A percentile compares a stretch with the other conserved stretches of the same genome.
phyloP scores from a whole-genome alignment of 2,113 vertebrate genomes.

The Charadrius vociferus region DNA sequence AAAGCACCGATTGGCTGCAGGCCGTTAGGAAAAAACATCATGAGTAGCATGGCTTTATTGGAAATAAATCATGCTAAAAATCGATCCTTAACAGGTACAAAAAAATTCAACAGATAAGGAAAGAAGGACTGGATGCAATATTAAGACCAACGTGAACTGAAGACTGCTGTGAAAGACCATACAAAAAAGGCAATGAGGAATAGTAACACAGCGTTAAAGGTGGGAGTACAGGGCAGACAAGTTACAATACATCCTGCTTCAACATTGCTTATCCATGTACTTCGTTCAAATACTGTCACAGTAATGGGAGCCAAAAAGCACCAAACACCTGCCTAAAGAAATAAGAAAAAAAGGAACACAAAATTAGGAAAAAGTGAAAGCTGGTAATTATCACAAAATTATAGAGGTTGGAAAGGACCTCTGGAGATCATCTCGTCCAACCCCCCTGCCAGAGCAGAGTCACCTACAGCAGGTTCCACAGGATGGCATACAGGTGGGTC shows the following conservation, averaged over 20 bases:
- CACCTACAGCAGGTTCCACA: too few relatives aligned
- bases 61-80: conserved; percentile 47
- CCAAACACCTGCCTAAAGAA: neutral
- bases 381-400: neutral
- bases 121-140: neutral
- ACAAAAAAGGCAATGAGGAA: neutral
- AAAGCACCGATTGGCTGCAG: neutral
- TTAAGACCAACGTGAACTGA: neutral
- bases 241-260: neutral
- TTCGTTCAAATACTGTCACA: neutral
- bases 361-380: neutral
- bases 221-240: neutral
- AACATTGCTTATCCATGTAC: neutral
- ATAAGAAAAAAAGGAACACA: neutral
- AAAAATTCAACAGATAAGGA: neutral
- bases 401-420: too few relatives aligned
- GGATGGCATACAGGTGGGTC: too few relatives aligned
- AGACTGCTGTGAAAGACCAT: neutral
- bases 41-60: conserved; percentile 54
- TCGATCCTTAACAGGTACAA: conserved; percentile 40
- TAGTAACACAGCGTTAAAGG: neutral
- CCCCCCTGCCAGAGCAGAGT: too few relatives aligned
- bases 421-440: too few relatives aligned
- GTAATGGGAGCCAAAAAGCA: neutral
- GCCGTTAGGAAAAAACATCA: neutral